Percentiles rank a stretch among this genome's conserved stretches.
These are phyloP conservation scores for Leptinotarsa undecemlineata DNA, from an alignment of 1,140 invertebrate species.

Conservation along the genomic window DNA sequence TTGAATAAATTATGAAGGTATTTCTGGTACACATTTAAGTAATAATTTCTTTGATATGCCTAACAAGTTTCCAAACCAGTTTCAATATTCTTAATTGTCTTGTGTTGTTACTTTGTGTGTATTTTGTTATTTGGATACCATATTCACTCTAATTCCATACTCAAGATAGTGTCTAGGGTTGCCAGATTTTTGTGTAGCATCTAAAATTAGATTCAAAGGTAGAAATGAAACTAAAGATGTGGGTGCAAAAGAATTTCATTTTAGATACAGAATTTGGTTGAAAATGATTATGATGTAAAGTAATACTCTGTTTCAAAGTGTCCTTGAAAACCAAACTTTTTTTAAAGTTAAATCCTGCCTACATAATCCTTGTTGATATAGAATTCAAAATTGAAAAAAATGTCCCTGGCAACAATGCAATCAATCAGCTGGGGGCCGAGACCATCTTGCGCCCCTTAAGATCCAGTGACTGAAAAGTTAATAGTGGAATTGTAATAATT, in stretches of 20 bases:
- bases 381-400: no score
- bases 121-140: not conserved
- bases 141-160: not conserved
- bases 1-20: not conserved
- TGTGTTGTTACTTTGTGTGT: not conserved
- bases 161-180: not conserved
- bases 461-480: no score
- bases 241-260: conserved; percentile 22
- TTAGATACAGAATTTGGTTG: not conserved
- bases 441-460: no score
- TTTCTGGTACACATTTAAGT: not conserved
- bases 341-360: no score
- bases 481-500: no score
- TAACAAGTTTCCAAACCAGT: not conserved
- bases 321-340: no score
- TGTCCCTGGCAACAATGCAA: no score
- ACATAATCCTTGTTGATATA: no score
- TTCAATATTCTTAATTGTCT: not conserved
- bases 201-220: conserved; percentile 12
- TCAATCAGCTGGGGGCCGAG: no score
- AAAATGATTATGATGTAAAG: no score
- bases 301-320: no score
- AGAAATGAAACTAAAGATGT: conserved; percentile 5
- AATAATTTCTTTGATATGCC: not conserved
- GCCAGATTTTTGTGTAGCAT: conserved; percentile 14